A percentile compares a stretch with the other conserved stretches of the same genome.
These are phyloP conservation scores for Sebastes aleutianus DNA, from an alignment of 2,797 vertebrate genomes.

Conservation along the genomic window DNA sequence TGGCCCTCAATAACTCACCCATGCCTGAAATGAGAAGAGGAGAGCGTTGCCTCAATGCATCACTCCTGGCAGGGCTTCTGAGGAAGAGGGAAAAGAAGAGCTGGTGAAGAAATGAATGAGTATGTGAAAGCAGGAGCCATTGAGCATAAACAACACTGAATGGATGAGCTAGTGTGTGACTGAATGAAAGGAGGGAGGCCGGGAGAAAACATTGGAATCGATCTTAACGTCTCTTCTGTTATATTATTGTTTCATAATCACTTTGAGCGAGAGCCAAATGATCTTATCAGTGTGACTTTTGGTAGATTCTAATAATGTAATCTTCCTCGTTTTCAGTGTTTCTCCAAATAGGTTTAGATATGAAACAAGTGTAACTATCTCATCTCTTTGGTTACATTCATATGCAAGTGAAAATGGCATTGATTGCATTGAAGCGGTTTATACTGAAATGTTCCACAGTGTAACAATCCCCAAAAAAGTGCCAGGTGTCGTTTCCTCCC, in stretches of 20 bases:
- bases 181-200: neutral
- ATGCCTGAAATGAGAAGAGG: conserved; percentile 61
- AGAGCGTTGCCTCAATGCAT: conserved; percentile 15
- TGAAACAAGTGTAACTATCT: neutral
- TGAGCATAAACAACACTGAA: neutral
- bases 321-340: neutral
- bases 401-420: neutral
- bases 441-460: neutral
- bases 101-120: neutral
- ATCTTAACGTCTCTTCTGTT: neutral
- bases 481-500: neutral
- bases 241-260: neutral
- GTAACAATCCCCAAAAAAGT: neutral
- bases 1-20: conserved; percentile 50
- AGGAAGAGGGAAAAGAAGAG: neutral
- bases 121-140: neutral
- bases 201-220: neutral
- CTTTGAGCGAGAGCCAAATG: neutral
- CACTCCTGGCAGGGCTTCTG: neutral
- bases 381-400: neutral
- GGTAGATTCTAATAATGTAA: neutral
- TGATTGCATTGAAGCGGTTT: neutral
- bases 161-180: neutral
- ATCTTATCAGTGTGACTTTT: neutral
- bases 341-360: neutral